Base-by-base conservation (phyloP, 2,113 vertebrate species). In the Nothoprocta perdicaria region DNA sequence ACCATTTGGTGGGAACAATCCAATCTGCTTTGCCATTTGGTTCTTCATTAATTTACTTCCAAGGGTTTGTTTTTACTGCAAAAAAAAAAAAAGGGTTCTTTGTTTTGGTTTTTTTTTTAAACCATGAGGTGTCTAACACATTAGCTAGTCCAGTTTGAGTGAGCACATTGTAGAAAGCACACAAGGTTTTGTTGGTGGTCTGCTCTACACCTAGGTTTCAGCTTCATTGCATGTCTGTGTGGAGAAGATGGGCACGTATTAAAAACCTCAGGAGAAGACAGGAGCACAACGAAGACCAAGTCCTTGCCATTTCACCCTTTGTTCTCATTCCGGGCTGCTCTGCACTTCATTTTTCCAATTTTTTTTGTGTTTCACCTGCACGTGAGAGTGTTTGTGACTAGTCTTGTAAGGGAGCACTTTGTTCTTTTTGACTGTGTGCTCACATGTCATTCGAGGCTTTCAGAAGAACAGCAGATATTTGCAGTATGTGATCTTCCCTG, bases 1-100 rank as follows among this genome's bases (percentile, higher is more conserved):
- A 69, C 85, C 80, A 91, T 91, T 95, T 96, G 95, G 93, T 40
- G 61, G 55, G 21, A 88, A 55, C 65, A 94, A 84, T 78, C 66
- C 93, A 88, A 81, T 95, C 91, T 92, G 93, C 91, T 94, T 94
- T 96, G 65, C 95, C 89, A 91, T 94, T 96, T 93, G 94, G 76
- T 78, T 92, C 89, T 86, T 73, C n/a, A 3, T 61, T 87, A 45
- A 57, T 80, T 93, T 66, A 12, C 65, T 94, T 89, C 67, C 50
- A 82, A 35, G 27, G 9, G 9, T 68, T 95, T 75, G 18, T 78
- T 83, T 73, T 88, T 63, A 60, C 16, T 78, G 33, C 19, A n/a
- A 18, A 5, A 15, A 0, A 2, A 16, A 10, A 10, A n/a, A n/a
- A n/a, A n/a, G n/a, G n/a, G n/a, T n/a, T n/a, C n/a, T n/a, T n/a